These are phyloP conservation scores for Leucopsar rothschildi DNA, from an alignment of 2,113 vertebrate species.

Conservation along the genomic window DNA sequence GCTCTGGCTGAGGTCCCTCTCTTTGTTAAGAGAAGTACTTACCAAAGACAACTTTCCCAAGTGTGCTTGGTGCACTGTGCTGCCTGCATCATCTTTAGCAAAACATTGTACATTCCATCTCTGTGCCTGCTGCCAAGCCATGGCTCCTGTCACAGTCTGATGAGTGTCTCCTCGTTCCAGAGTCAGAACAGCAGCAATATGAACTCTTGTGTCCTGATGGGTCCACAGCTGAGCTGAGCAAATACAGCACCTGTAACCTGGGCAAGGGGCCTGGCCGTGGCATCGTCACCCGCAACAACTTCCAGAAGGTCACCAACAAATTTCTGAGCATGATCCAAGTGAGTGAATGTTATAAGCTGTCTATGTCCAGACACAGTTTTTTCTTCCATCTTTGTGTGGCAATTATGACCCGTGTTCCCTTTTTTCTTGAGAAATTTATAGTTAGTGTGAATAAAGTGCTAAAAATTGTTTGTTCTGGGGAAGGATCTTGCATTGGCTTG, in stretches of 20 bases:
- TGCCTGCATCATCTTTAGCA: not conserved
- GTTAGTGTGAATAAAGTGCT: not conserved
- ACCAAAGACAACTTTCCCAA: not conserved
- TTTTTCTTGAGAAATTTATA: not conserved
- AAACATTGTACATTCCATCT: not conserved
- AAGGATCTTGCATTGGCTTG: not conserved
- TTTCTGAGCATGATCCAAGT: slow-evolving; percentile 81
- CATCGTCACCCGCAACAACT: slow-evolving; percentile 77
- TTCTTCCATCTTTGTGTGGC: not conserved
- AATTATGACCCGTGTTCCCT: not conserved
- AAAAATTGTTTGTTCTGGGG: not conserved
- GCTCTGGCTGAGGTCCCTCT: not conserved
- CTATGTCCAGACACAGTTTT: not conserved
- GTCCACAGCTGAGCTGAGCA: slow-evolving; percentile 74
- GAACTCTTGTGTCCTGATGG: slow-evolving; percentile 83
- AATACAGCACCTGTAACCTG: slow-evolving; percentile 79
- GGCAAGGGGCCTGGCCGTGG: slow-evolving; percentile 82
- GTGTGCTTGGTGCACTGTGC: not conserved
- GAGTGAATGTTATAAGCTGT: not conserved
- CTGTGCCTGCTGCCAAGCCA: not conserved
- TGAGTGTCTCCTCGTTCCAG: slow-evolving; percentile 50
- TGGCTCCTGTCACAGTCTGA: not conserved
- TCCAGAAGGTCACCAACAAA: slow-evolving; percentile 78
- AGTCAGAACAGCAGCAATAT: slow-evolving; percentile 71
- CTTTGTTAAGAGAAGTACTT: not conserved